Base-by-base conservation (phyloP, 2,113 vertebrate species). In the Callopanchax toddi region DNA sequence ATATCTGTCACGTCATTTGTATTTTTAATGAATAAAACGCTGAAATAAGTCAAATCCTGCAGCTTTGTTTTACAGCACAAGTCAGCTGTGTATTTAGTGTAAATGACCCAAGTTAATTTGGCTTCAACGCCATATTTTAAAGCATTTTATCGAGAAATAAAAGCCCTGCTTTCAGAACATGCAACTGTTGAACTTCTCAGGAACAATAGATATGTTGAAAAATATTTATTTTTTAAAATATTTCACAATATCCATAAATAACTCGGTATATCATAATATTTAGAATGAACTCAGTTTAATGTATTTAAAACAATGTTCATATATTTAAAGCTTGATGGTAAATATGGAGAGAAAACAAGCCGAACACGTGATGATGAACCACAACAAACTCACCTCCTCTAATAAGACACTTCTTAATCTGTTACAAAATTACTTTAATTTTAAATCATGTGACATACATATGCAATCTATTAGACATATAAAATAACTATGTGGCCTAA, bases 401-500 rank as follows among this genome's bases (percentile, higher is more conserved):
- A 86, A 83, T 91, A 91, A 93, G 91, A 92, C 91, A 93, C 90
- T 91, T 92, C 79, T 89, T 91, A 80, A 89, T 91, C 87, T 91
- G 87, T 92, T 93, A 93, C 86, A 93, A 93, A 93, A 93, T 86
- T 85, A 92, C 79, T 88, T 90, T 90, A 84, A 88, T 89, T 86
- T 91, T 89, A 73, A 92, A 91, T 90, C 81, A 89, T 89, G 84
- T 81, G 84, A 89, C 83, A 84, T 87, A 91, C 86, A 84, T 79
- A 78, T 86, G 77, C 64, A 81, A 88, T 89, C 89, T 90, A 87
- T 89, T 73, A 71, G 55, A 91, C 87, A 88, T 89, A 91, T 89
- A 93, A 92, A 92, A 92, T 92, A 91, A 91, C 75, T 88, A 85
- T 91, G 77, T 84, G 78, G 74, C 82, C 76, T 83, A 85, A 71